Base-by-base conservation (phyloP, 2,113 vertebrate species). In the Nothoprocta pentlandii region DNA sequence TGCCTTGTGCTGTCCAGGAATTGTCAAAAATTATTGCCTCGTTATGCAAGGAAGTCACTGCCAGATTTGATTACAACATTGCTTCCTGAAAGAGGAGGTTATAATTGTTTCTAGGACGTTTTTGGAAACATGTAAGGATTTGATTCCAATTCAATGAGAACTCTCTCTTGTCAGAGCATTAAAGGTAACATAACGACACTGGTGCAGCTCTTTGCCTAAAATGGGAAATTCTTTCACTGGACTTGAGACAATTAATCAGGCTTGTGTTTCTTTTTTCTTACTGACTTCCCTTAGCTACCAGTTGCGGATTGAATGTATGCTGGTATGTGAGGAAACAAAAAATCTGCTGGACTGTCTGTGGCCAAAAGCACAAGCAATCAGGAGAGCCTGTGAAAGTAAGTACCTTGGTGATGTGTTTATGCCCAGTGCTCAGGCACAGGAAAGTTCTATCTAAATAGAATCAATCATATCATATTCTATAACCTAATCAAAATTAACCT, bases 231-330 rank as follows among this genome's bases (percentile, higher is more conserved):
- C 12, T 89, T 39, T 76, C 58, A 16, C 78, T 92, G 86, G 92
- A 74, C 64, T 21, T 46, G 79, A 92, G 51, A 46, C 85, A 75
- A 44, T 88, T 93, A 88, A 93, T 91, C 85, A 92, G 11, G 44
- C 30, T 23, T 21, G 21, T 47, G 49, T 12, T 17, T 1, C 32
- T 54, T 14, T 89, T 78, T 69, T 71, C 8, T 44, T 56, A 74
- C 76, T n/a, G 63, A 54, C 70, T 12, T 89, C 83, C 89, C 66
- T 21, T 94, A 99, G 99, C 96, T 99, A 99, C 96, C 98, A 98
- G 94, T 92, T 99, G 88, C 97, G 98, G 85, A 98, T 99, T 70
- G 98, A 99, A 87, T 99, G 98, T 80, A 99, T 99, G 99, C 93
- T 99, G 96, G 95, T 99, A 86, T 99, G 98, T 13, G 99, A 99